A percentile compares a stretch with the other conserved stretches of the same genome.
Evolutionary conservation across 2,113 vertebrate genomes (phyloP).

Genomic region (Felis catus): DNA sequence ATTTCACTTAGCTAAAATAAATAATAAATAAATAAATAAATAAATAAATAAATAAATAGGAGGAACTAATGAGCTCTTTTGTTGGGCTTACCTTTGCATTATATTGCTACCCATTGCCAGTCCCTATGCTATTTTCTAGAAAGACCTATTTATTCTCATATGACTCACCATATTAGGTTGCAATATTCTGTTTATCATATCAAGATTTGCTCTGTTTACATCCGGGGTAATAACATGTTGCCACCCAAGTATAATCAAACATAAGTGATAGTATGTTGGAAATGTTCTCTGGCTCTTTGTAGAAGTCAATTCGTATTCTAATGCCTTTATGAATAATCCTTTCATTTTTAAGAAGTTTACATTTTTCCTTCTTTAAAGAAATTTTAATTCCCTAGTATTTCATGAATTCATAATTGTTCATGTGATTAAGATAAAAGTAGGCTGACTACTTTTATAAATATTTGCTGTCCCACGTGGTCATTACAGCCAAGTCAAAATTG

Average conservation of each 20-base stretch:
- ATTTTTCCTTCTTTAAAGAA: conserved; percentile 12
- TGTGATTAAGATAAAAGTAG: not conserved
- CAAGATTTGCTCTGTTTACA: not conserved
- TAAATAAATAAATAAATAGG: too few relatives aligned
- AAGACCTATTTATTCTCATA: not conserved
- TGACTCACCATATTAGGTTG: not conserved
- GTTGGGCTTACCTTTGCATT: not conserved
- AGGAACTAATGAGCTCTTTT: not conserved
- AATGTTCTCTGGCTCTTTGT: not conserved
- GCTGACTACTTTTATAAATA: not conserved
- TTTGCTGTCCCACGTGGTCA: not conserved
- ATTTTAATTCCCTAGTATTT: not conserved
- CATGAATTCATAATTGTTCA: not conserved
- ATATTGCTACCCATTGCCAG: not conserved
- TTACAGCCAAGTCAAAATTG: not conserved
- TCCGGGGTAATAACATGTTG: not conserved
- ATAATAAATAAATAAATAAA: too few relatives aligned
- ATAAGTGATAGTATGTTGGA: not conserved
- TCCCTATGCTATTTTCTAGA: not conserved
- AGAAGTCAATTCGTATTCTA: not conserved
- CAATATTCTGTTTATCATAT: not conserved
- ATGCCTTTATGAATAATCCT: not conserved
- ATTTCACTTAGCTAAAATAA: too few relatives aligned
- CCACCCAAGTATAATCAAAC: not conserved
- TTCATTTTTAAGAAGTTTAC: not conserved